Percentiles rank a stretch among this genome's conserved stretches.
phyloP scores from a whole-genome alignment of 2,113 vertebrate genomes.

The Balaeniceps rex region DNA sequence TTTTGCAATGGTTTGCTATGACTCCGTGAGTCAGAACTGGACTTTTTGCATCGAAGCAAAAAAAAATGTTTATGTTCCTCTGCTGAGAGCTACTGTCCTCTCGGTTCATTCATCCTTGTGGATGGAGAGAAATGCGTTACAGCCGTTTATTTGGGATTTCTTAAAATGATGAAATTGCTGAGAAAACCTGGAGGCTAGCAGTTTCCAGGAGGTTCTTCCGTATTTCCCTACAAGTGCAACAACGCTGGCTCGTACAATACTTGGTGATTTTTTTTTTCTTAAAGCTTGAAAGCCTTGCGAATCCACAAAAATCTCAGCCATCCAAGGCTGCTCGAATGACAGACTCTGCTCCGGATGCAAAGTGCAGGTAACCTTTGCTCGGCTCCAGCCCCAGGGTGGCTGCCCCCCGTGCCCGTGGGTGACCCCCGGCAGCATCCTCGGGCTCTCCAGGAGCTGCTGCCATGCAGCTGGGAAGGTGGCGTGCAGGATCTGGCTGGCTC shows the following conservation, averaged over 20 bases:
- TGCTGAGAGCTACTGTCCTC: not conserved
- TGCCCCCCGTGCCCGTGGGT: not conserved
- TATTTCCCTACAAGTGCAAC: not conserved
- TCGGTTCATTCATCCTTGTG: not conserved
- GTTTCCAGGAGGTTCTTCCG: not conserved
- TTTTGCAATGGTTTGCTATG: not conserved
- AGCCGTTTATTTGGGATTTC: not conserved
- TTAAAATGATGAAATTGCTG: not conserved
- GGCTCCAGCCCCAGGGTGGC: not conserved
- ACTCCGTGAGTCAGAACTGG: not conserved
- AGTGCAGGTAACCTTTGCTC: not conserved
- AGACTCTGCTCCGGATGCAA: not conserved
- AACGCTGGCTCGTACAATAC: not conserved
- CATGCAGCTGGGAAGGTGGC: not conserved
- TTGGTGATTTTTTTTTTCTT: not conserved
- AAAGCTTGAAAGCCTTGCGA: not conserved
- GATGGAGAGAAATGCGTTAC: not conserved
- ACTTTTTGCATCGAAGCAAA: not conserved
- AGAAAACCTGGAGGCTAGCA: not conserved
- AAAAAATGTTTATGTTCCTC: not conserved
- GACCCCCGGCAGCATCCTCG: not conserved
- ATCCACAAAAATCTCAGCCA: not conserved
- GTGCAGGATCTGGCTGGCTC: not conserved
- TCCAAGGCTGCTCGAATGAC: not conserved
- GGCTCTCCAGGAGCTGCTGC: not conserved